Conservation (phyloP, 2,888 invertebrate genomes). For the Phyto melanocephala region DNA sequence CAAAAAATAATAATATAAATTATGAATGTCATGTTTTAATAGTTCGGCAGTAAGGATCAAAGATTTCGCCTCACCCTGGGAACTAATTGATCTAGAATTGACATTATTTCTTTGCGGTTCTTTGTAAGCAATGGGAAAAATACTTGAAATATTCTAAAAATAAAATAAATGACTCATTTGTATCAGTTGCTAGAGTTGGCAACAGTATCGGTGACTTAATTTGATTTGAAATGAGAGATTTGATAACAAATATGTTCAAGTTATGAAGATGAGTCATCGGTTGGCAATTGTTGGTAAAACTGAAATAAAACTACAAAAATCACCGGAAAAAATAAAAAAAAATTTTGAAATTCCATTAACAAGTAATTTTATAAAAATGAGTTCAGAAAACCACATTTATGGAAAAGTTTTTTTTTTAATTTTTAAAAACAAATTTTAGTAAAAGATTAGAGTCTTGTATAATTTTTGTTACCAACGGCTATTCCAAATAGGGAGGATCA, state of each 20-base stretch:
- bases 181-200: constrained; percentile 29
- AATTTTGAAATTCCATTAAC: constrained; percentile 3
- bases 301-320: background rate
- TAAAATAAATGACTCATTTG: constrained; percentile 47
- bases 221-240: constrained; percentile 18
- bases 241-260: background rate
- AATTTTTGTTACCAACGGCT: background rate
- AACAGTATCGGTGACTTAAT: background rate
- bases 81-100: constrained; percentile 45
- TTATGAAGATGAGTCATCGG: constrained; percentile 47
- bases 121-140: background rate
- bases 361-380: background rate
- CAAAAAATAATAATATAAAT: constrained; percentile 20
- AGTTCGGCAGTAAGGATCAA: constrained; percentile 43
- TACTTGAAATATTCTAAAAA: background rate
- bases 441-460: background rate
- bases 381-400: no score
- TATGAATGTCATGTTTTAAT: constrained; percentile 26
- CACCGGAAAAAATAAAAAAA: constrained; percentile 1
- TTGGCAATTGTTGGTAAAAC: constrained; percentile 4
- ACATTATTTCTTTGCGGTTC: constrained; percentile 4
- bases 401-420: no score
- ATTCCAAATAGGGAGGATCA: no score
- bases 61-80: constrained; percentile 11
- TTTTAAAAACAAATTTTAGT: background rate